Base-by-base conservation (phyloP, 2,113 vertebrate species). In the Sigmodon hispidus region DNA sequence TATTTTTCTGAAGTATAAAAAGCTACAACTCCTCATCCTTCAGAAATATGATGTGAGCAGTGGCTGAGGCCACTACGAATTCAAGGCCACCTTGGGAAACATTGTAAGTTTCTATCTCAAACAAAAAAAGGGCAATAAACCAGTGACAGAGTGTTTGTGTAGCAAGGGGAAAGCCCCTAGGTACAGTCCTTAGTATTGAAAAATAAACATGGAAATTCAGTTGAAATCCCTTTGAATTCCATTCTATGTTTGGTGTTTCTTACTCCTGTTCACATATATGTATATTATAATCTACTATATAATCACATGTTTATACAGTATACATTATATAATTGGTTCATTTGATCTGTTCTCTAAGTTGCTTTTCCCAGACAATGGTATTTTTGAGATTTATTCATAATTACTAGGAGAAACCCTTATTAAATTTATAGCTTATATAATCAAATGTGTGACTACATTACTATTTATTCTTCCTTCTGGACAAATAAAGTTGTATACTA, bases 341-440 rank as follows among this genome's bases (percentile, higher is more conserved):
- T 21, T 83, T 95, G 29, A 84, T 84, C 13, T 80, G 63, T 34
- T 84, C 6, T 85, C 15, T 52, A 87, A 77, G 9, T 93, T 94
- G 52, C 59, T 93, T 90, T 93, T 36, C 45, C n/a, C 19, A 81
- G 55, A 87, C n/a, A 36, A 16, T 57, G 59, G 31, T 84, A 86
- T 75, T 81, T 79, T 85, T 92, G n/a, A 59, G 55, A 75, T 61
- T 63, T 95, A 63, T 89, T 72, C 90, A 77, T 87, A 63, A 84
- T 72, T 69, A 67, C 34, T 52, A 76, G 57, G 76, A 63, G 61
- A 45, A 57, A 12, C 70, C 48, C 63, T 88, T 52, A 55, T 55
- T 70, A 72, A 55, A 16, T 88, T 75, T 36, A 85, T 40, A 95
- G 65, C 50, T 85, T 67, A 16, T 95, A 52, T 52, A 70, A 16